Evolutionary conservation across 1,140 invertebrate genomes (phyloP).

Genomic region (Oryzaephilus surinamensis): DNA sequence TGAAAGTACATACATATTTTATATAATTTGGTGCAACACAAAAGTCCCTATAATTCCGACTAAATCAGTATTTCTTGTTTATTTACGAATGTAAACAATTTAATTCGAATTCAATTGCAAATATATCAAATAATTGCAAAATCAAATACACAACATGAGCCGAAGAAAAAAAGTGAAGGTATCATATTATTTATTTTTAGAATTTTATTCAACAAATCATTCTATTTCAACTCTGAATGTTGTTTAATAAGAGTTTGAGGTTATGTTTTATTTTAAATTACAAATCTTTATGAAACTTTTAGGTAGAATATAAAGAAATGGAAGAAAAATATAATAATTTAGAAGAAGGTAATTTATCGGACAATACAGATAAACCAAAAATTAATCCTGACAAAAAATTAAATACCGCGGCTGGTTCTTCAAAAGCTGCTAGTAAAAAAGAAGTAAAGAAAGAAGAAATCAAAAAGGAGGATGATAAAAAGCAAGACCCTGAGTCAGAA

Average conservation of each 20-base stretch:
- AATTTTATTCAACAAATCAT: not conserved
- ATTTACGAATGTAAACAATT: too few relatives aligned
- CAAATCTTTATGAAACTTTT: constrained; percentile 35
- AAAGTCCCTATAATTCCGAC: too few relatives aligned
- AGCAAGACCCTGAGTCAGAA: constrained; percentile 38
- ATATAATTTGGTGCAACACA: too few relatives aligned
- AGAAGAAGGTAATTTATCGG: constrained; percentile 52
- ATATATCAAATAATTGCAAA: too few relatives aligned
- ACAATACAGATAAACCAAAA: constrained; percentile 54
- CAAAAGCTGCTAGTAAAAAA: constrained; percentile 29
- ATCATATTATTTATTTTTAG: not conserved
- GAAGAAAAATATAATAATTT: constrained; percentile 53
- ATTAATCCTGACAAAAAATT: constrained; percentile 36
- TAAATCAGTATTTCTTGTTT: too few relatives aligned
- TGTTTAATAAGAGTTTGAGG: constrained; percentile 6
- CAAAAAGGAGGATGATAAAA: constrained; percentile 37
- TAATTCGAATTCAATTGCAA: too few relatives aligned
- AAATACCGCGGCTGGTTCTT: constrained; percentile 28
- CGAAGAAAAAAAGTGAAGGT: constrained; percentile 55
- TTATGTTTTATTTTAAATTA: constrained; percentile 25
- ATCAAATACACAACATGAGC: constrained; percentile 50
- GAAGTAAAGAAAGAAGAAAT: constrained; percentile 44
- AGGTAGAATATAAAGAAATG: constrained; percentile 58
- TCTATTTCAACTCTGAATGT: constrained; percentile 2
- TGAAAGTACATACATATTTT: too few relatives aligned